These are phyloP conservation scores for Pipistrellus nathusii DNA, from an alignment of 2,797 vertebrate genomes.

Conservation along the genomic window DNA sequence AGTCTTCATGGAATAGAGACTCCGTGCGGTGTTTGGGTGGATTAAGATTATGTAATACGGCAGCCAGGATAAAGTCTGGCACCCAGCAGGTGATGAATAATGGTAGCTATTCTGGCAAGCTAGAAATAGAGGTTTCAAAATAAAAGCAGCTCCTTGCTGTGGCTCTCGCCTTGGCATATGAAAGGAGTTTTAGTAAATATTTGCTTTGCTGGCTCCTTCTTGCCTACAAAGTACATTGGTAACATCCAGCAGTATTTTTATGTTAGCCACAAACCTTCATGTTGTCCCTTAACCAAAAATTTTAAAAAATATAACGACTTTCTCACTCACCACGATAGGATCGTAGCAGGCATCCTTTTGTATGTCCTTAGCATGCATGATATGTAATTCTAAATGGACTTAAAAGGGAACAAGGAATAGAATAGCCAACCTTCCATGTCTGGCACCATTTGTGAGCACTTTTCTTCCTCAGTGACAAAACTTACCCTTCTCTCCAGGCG, in stretches of 20 bases:
- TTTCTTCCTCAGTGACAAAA: not conserved
- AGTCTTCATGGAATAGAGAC: not conserved
- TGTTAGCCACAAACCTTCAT: not conserved
- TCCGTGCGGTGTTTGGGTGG: not conserved
- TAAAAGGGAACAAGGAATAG: not conserved
- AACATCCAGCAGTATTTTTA: conserved; percentile 6
- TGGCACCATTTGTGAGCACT: not conserved
- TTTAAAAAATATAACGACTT: not conserved
- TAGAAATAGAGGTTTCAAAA: conserved; percentile 32
- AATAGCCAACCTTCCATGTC: not conserved
- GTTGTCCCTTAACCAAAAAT: not conserved
- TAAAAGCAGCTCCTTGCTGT: conserved; percentile 7
- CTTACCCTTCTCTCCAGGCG: not conserved
- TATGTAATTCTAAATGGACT: not conserved
- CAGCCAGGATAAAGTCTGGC: not conserved
- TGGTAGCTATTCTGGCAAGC: not conserved
- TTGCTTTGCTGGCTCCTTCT: conserved; percentile 47
- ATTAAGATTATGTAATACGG: conserved; percentile 1
- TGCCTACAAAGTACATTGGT: not conserved
- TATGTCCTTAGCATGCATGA: not conserved
- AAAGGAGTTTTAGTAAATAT: conserved; percentile 19
- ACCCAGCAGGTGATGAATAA: not conserved
- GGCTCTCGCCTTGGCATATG: not conserved
- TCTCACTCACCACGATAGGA: not conserved
- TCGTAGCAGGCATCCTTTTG: not conserved